These are phyloP conservation scores for Eristalis intricaria DNA, from an alignment of 2,888 invertebrate species.

Conservation along the genomic window DNA sequence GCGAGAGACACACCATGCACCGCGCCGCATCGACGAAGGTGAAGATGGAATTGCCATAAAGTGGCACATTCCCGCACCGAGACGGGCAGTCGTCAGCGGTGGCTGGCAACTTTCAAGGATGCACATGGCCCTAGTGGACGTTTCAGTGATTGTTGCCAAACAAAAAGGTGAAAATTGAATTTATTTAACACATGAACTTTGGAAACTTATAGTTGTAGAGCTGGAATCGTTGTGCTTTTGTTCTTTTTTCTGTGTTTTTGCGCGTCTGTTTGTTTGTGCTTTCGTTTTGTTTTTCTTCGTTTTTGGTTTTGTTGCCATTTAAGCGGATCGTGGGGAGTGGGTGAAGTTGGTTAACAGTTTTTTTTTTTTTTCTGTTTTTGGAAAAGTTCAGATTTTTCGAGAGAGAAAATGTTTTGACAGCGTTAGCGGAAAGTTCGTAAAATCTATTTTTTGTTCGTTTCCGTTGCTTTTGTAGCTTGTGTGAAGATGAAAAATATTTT, in stretches of 20 bases:
- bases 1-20: background rate
- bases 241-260: background rate
- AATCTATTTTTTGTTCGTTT: background rate
- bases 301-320: background rate
- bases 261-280: background rate
- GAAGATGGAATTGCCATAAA: slow-evolving; percentile 18
- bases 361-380: background rate
- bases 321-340: background rate
- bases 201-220: slow-evolving; percentile 39
- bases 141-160: slow-evolving; percentile 49
- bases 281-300: background rate
- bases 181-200: slow-evolving; percentile 65
- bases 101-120: slow-evolving; percentile 35
- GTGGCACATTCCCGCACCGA: slow-evolving; percentile 21
- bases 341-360: background rate
- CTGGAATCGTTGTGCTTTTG: background rate
- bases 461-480: background rate
- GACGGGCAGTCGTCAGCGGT: slow-evolving; percentile 1
- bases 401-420: slow-evolving; percentile 34
- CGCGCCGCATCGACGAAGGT: slow-evolving; percentile 2
- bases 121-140: slow-evolving; percentile 38
- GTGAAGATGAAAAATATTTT: slow-evolving; percentile 1
- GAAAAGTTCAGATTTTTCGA: slow-evolving; percentile 1
- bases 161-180: slow-evolving; percentile 69
- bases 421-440: background rate